phyloP scores from a whole-genome alignment of 2,888 invertebrate genomes.

The Byasa hedistus region DNA sequence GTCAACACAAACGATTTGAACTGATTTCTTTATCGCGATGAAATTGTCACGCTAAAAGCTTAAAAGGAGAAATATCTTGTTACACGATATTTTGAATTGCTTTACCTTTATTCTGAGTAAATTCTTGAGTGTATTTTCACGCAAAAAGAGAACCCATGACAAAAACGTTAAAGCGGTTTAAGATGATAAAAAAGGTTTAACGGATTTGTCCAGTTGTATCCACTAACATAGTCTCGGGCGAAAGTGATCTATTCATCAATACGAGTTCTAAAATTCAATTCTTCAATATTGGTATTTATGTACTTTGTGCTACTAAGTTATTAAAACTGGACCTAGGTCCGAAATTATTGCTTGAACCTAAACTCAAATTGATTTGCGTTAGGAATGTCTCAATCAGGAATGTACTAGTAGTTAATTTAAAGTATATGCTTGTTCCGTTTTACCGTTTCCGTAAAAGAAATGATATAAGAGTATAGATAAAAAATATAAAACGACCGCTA shows the following conservation, averaged over 20 bases:
- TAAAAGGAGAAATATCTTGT: not conserved
- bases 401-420: not conserved
- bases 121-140: too few species aligned
- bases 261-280: too few species aligned
- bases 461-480: not conserved
- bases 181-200: too few species aligned
- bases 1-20: slow-evolving; percentile 26
- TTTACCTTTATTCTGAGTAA: not conserved
- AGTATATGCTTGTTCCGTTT: not conserved
- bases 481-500: not conserved
- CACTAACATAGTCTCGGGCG: too few species aligned
- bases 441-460: not conserved
- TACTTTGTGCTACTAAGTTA: too few species aligned
- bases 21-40: slow-evolving; percentile 12
- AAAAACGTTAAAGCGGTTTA: too few species aligned
- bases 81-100: not conserved
- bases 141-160: too few species aligned
- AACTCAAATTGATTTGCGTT: not conserved
- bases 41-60: not conserved
- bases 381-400: not conserved
- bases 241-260: too few species aligned
- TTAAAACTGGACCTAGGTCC: too few species aligned
- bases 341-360: too few species aligned
- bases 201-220: too few species aligned
- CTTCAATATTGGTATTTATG: too few species aligned